Evolutionary conservation across 2,888 invertebrate species (phyloP), one percentile per base, ranked within the genome.

Genomic region (Carpatolechia fugitivella): DNA sequence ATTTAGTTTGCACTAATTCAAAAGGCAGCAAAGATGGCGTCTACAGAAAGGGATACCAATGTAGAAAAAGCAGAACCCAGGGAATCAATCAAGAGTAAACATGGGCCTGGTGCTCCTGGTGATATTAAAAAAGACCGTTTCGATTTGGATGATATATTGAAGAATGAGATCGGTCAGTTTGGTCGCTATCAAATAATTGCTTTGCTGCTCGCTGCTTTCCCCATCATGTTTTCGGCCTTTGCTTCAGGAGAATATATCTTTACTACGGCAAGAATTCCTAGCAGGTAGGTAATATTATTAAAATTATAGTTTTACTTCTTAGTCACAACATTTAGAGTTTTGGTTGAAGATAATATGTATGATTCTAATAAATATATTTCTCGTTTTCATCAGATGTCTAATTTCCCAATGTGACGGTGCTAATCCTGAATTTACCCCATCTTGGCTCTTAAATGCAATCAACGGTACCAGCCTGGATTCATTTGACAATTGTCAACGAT

Each of bases 211-310:
- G 84, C 86, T 0, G 74, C 86, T 0, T 57, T 89, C 8, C 88
- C 88, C 0, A 78, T 86, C 8, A 85, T 89, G 20, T 88, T 89
- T 69, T 82, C 85, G 0, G 89, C 86, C 0, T 86, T 86, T 52
- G 87, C 86, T 0, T 70, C 87, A 0, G 86, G 87, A 14, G 89
- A 89, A 64, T 89, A 87, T 52, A 85, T 89, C 57, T 89, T 89
- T 56, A 88, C 89, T 0, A 85, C 85, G 0, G 85, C 85, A 6
- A 83, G 88, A 56, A 84, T 88, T 61, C 80, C 78, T 1, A 74
- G 80, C 49, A 86, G 89, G 88, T 88, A 64, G 53, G 16, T 11
- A 3, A 14, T 7, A 13, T 6, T 36, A 6, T 13, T 36, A 1
- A 5, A n/a, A n/a, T 36, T 36, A n/a, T n/a, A n/a, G n/a, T n/a